These are phyloP conservation scores for Drosophila longiperda DNA, from an alignment of 2,888 invertebrate genomes.

Conservation along the genomic window DNA sequence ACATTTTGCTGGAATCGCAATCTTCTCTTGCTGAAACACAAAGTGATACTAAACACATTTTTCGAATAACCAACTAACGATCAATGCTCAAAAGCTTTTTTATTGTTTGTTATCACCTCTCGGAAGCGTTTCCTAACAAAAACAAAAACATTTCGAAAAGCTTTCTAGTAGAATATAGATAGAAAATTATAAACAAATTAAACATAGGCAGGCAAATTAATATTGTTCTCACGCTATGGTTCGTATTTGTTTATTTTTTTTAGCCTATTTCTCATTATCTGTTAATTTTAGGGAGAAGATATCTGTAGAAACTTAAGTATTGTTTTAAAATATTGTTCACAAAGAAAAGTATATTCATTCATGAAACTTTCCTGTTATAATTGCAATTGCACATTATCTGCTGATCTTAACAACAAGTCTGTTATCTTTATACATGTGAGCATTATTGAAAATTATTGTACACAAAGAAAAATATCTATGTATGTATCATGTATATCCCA, in stretches of 20 bases:
- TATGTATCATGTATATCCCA: no score
- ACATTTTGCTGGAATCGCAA: constrained; percentile 29
- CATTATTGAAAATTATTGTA: no score
- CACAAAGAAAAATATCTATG: no score
- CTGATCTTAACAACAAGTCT: no score
- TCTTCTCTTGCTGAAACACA: constrained; percentile 5
- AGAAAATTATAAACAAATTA: neutral
- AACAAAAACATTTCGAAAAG: neutral
- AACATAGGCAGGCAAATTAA: neutral
- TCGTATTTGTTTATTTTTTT: neutral
- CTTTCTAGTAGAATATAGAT: constrained; percentile 1
- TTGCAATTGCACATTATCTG: neutral
- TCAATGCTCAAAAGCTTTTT: neutral
- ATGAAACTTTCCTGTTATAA: neutral
- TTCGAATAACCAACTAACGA: neutral
- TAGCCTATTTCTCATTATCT: neutral
- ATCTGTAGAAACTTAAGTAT: neutral
- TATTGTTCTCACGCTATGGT: neutral
- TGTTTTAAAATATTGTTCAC: neutral
- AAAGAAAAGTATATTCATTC: neutral
- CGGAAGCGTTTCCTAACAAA: neutral
- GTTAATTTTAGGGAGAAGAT: neutral
- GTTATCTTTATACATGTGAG: no score
- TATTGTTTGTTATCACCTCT: neutral
- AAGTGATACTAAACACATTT: constrained; percentile 23